Evolutionary conservation across 2,888 invertebrate genomes (phyloP).

Genomic region (Melanostoma mellinum): DNA sequence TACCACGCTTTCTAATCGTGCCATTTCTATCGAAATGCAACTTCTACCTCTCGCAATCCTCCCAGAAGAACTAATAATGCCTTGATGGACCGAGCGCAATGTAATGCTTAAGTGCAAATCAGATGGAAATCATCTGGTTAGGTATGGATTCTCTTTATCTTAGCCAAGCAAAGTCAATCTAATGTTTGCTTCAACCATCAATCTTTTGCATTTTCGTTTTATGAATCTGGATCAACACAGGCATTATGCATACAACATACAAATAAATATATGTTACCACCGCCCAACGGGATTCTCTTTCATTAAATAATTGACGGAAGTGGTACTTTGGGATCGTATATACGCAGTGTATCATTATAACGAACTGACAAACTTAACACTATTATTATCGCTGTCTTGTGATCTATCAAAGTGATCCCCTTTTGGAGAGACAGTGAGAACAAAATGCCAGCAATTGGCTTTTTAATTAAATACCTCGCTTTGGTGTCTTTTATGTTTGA

Average conservation of each 20-base stretch:
- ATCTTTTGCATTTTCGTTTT: constrained; percentile 18
- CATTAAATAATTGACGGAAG: constrained; percentile 54
- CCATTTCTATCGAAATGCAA: neutral
- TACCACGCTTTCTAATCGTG: constrained; percentile 18
- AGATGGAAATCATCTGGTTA: neutral
- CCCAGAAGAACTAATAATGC: constrained; percentile 3
- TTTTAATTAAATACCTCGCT: constrained; percentile 31
- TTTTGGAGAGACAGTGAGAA: constrained; percentile 5
- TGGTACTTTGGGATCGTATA: constrained; percentile 31
- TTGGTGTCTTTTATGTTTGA: constrained; percentile 8
- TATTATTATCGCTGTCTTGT: constrained; percentile 35
- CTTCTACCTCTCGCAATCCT: neutral
- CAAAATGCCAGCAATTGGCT: constrained; percentile 18
- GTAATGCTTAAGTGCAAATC: constrained; percentile 5
- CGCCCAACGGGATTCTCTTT: neutral
- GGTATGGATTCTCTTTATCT: constrained; percentile 6
- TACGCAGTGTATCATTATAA: constrained; percentile 25
- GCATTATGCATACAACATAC: neutral
- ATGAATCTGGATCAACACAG: constrained; percentile 44
- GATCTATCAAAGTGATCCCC: constrained; percentile 51
- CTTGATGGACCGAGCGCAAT: constrained; percentile 13
- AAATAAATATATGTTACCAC: too few species aligned
- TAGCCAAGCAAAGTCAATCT: constrained; percentile 37
- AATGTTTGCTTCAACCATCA: constrained; percentile 44
- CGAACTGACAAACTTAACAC: constrained; percentile 54